These are phyloP conservation scores for Phylloscopus trochiloides DNA, from an alignment of 2,113 vertebrate genomes.

Conservation along the genomic window DNA sequence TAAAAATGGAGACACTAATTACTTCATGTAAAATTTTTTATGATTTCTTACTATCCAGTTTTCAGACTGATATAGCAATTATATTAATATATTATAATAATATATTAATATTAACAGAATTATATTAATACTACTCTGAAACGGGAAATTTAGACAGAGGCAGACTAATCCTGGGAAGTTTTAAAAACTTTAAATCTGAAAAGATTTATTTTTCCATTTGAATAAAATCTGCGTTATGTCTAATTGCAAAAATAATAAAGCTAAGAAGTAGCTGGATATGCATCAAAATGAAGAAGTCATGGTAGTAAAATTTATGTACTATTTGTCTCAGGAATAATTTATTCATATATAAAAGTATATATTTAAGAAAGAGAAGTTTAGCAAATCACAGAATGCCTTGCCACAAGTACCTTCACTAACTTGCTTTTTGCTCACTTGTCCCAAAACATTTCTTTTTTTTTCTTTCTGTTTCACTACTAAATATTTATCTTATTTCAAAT, in stretches of 20 bases:
- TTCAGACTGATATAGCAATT: background rate
- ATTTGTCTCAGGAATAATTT: background rate
- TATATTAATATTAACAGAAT: background rate
- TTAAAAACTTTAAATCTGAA: background rate
- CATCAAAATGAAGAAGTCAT: background rate
- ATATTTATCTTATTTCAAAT: background rate
- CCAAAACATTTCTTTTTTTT: background rate
- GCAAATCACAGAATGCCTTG: background rate
- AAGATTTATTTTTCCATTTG: background rate
- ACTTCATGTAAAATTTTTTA: background rate
- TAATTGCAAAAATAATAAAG: background rate
- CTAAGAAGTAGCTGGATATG: background rate
- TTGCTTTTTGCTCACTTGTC: background rate
- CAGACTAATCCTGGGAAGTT: background rate
- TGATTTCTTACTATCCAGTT: background rate
- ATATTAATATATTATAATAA: background rate
- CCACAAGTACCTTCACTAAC: background rate
- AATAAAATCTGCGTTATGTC: background rate
- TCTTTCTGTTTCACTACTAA: background rate
- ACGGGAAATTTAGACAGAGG: background rate
- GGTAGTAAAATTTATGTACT: background rate
- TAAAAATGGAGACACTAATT: background rate
- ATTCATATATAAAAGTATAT: background rate
- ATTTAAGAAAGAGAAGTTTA: background rate
- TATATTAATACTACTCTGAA: background rate